A percentile compares a stretch with the other conserved stretches of the same genome.
These are phyloP conservation scores for Adineta ricciae DNA, from an alignment of 2,888 invertebrate species.

Conservation along the genomic window DNA sequence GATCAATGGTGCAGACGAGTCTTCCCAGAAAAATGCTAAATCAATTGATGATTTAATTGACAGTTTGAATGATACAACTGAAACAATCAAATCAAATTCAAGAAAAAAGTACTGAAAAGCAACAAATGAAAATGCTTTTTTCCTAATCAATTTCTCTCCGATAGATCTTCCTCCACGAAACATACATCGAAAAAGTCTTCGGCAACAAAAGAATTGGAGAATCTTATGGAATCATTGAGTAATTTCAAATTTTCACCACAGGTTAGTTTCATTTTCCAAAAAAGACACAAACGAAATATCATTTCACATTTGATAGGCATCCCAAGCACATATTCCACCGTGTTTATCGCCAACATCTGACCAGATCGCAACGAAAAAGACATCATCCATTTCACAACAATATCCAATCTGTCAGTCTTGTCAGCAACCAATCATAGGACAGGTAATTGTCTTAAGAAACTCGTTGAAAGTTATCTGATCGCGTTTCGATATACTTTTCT, in stretches of 20 bases:
- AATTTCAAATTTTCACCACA: conserved; percentile 21
- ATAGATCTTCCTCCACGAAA: background rate
- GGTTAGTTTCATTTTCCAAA: background rate
- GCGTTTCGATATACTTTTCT: background rate
- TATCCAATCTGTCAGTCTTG: conserved; percentile 72
- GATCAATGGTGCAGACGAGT: background rate
- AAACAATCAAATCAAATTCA: background rate
- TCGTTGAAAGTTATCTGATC: background rate
- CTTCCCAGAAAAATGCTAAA: background rate
- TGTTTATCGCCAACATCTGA: background rate
- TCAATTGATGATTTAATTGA: background rate
- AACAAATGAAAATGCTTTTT: too few species aligned
- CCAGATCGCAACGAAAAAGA: background rate
- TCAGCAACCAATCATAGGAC: conserved; percentile 95
- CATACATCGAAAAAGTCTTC: background rate
- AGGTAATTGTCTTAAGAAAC: conserved; percentile 53
- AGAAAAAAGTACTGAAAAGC: background rate
- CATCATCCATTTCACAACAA: background rate
- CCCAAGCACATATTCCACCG: background rate
- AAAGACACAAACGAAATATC: background rate
- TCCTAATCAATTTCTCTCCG: background rate
- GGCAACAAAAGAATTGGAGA: conserved; percentile 27
- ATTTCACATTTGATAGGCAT: background rate
- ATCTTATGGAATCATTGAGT: conserved; percentile 22
- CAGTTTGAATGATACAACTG: background rate